A percentile compares a stretch with the other conserved stretches of the same genome.
Conservation (phyloP, 1,140 invertebrate genomes). For the Cydia fagiglandana region DNA sequence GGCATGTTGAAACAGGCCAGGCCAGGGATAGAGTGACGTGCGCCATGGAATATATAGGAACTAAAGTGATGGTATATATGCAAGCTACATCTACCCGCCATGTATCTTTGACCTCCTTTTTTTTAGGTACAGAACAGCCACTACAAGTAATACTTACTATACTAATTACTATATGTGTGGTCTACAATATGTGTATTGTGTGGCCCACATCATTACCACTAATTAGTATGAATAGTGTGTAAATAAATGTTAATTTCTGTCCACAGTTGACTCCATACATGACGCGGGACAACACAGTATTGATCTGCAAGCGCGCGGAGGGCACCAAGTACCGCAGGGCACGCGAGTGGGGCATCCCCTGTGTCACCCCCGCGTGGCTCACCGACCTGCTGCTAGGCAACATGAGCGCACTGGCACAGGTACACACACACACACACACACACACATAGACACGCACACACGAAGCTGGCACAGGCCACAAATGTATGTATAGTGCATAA, state of each 20-base stretch:
- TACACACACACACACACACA: conserved; percentile 34
- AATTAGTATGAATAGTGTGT: too few species aligned
- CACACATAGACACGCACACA: too few species aligned
- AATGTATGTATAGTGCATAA: too few species aligned
- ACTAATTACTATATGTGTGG: too few species aligned
- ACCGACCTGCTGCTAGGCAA: conserved; percentile 96
- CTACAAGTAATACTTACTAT: too few species aligned
- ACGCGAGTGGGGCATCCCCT: conserved; percentile 91
- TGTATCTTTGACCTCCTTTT: conserved; percentile 50
- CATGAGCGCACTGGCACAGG: conserved; percentile 86
- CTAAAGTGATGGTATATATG: conserved; percentile 5
- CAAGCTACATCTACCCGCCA: conserved; percentile 89
- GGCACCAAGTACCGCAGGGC: conserved; percentile 94
- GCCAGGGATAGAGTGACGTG: conserved; percentile 65
- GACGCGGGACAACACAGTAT: conserved; percentile 86
- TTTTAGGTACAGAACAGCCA: too few species aligned
- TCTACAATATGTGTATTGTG: too few species aligned
- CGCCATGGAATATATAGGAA: conserved; percentile 10
- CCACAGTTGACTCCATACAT: conserved; percentile 84
- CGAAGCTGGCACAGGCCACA: too few species aligned
- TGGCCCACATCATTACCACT: too few species aligned
- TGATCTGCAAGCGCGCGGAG: conserved; percentile 88
- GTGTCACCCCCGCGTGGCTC: conserved; percentile 96
- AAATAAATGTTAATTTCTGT: background rate
- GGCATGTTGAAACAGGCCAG: background rate